These are phyloP conservation scores for Zhuqinia jingwanae DNA, from an alignment of 2,888 invertebrate genomes.

Conservation along the genomic window DNA sequence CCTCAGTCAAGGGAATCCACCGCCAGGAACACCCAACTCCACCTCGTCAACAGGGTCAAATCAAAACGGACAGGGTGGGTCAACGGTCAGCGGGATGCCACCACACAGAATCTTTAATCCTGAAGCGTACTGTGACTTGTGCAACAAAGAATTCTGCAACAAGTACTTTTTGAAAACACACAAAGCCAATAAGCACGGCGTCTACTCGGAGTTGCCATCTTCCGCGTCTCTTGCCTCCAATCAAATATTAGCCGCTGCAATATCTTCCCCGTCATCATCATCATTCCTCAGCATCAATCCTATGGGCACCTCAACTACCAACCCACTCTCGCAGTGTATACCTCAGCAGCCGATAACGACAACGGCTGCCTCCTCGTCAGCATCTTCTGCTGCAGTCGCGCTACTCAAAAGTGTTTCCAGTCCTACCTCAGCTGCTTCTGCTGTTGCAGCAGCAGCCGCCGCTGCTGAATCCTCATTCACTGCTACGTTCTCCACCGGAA, in stretches of 20 bases:
- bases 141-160: slow-evolving; percentile 99
- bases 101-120: slow-evolving; percentile 92
- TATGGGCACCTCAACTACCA: not conserved
- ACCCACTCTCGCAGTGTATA: slow-evolving; percentile 64
- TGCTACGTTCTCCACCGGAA: slow-evolving; percentile 63
- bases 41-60: slow-evolving; percentile 76
- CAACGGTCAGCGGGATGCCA: slow-evolving; percentile 72
- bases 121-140: slow-evolving; percentile 98
- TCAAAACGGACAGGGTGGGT: slow-evolving; percentile 54
- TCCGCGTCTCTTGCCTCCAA: slow-evolving; percentile 65
- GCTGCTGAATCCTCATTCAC: slow-evolving; percentile 40
- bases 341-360: slow-evolving; percentile 59
- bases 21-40: slow-evolving; percentile 71
- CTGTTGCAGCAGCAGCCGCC: slow-evolving; percentile 27
- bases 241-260: slow-evolving; percentile 69
- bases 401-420: slow-evolving; percentile 11
- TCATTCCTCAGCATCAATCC: slow-evolving; percentile 57
- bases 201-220: slow-evolving; percentile 85
- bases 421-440: slow-evolving; percentile 16
- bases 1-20: slow-evolving; percentile 47
- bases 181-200: slow-evolving; percentile 98
- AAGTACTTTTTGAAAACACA: slow-evolving; percentile 99
- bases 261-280: slow-evolving; percentile 68
- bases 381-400: slow-evolving; percentile 29
- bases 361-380: slow-evolving; percentile 58